Evolutionary conservation across 2,888 invertebrate species (phyloP), one percentile per base, ranked within the genome.

Genomic region (Eurytoma californica): DNA sequence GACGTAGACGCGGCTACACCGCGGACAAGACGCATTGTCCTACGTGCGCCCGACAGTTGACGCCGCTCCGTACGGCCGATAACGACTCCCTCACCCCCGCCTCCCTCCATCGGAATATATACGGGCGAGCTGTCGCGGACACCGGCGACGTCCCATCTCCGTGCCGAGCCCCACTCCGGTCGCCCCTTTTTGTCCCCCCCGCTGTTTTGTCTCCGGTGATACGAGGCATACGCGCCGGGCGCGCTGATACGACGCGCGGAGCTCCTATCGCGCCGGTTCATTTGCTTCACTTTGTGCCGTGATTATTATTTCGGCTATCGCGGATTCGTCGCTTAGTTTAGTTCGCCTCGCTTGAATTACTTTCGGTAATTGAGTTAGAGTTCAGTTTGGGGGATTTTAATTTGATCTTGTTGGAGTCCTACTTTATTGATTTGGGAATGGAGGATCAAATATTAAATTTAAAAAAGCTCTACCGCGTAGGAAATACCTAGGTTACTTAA

Each of bases 11-110:
- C 53, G 76, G 72, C 28, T 58, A 65, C n/a, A 5, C 18, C 20
- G 16, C 3, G 55, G 58, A 65, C 69, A 80, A 80, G 80, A 82
- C 80, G 80, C 82, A 83, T 83, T 80, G 83, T 78, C 80, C 79
- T 49, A 24, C 72, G 81, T 85, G 85, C 82, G 74, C 79, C 84
- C 84, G 85, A 85, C 85, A 85, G 85, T 80, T 84, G 83, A 84
- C 84, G 82, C n/a, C 30, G 9, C 68, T 39, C 55, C 18, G 18
- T 28, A 12, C 39, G 9, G 9, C 39, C 39, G 39, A 39, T 39
- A 39, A 39, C 39, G 39, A 70, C 24, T 18, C 28, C 61, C 12
- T n/a, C n/a, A n/a, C 20, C 30, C 73, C 39, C 9, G 39, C 47
- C 18, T 20, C 57, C 28, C 63, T 4, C 2, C 65, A 66, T 28